Evolutionary conservation across 2,797 vertebrate genomes (phyloP), one percentile per base, ranked within the genome.

Genomic region (Ceryle rudis): DNA sequence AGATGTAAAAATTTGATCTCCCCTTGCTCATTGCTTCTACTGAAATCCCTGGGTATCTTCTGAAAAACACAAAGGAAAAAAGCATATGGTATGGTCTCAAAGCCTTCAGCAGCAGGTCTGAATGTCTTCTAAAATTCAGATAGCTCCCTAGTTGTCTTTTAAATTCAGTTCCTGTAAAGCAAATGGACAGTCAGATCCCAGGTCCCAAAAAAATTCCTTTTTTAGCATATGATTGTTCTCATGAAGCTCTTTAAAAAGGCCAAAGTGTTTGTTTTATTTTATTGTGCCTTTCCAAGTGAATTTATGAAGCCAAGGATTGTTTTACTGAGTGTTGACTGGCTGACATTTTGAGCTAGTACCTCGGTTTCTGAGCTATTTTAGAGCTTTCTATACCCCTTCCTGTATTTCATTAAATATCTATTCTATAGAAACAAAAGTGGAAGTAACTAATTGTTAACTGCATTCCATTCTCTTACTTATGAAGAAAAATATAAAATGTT

Each of bases 291-390:
- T 70, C 41, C 21, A 35, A 83, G 9, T 87, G 31, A 86, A 83
- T 93, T 82, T 88, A 49, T 58, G 57, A 65, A 79, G 26, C 47
- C 46, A 85, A 35, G 23, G 57, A 72, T 25, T 66, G 70, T 49
- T 60, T 9, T 66, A 61, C 19, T 60, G 39, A 35, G 47, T 69
- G 44, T 21, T 37, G n/a, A 58, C 52, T 85, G 52, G 58, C 29
- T 46, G 54, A 91, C 31, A 54, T 85, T 92, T 97, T 93, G n/a
- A 67, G 75, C 74, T 67, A 78, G 69, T 69, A 66, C 81, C 61
- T 90, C 78, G 78, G 9, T 81, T 89, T 81, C 87, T 94, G 75
- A 88, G 39, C 47, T 90, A 35, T 37, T 91, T 90, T 84, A 94
- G 86, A 62, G 60, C 17, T 15, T 73, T 89, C 42, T 47, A 3